Evolutionary conservation across 2,888 invertebrate species (phyloP).

Genomic region (Calameuta pallipes): DNA sequence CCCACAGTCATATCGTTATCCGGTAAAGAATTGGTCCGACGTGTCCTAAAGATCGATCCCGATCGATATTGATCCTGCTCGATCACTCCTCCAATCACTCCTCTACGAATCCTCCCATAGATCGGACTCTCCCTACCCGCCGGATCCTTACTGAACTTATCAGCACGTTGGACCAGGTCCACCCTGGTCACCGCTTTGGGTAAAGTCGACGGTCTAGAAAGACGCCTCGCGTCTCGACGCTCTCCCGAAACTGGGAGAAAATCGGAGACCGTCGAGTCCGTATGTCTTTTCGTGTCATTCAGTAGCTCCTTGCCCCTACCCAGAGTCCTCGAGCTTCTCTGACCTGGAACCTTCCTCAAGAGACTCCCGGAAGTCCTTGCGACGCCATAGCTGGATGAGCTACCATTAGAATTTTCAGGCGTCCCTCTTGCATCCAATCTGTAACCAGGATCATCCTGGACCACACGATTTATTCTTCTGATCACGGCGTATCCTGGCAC

Average conservation of each 20-base stretch:
- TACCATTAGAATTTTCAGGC: not conserved
- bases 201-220: constrained; percentile 57
- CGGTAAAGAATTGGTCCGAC: constrained; percentile 35
- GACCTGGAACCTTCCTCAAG: constrained; percentile 34
- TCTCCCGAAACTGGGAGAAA: constrained; percentile 40
- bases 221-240: constrained; percentile 32
- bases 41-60: constrained; percentile 17
- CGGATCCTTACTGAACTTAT: constrained; percentile 18
- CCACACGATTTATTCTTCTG: not conserved
- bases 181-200: constrained; percentile 40
- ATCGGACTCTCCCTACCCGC: constrained; percentile 53
- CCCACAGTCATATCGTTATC: constrained; percentile 32
- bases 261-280: constrained; percentile 48
- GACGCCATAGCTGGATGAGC: not conserved
- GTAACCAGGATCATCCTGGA: constrained; percentile 4
- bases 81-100: constrained; percentile 35
- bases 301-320: constrained; percentile 25
- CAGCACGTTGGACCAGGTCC: constrained; percentile 15
- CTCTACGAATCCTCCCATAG: constrained; percentile 56
- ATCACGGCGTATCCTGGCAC: not conserved
- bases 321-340: constrained; percentile 23
- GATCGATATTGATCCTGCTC: constrained; percentile 12
- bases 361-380: constrained; percentile 28
- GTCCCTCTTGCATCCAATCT: constrained; percentile 27
- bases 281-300: constrained; percentile 35